A percentile compares a stretch with the other conserved stretches of the same genome.
Conservation (phyloP, 1,140 invertebrate species). For the Chlorops oryzae region DNA sequence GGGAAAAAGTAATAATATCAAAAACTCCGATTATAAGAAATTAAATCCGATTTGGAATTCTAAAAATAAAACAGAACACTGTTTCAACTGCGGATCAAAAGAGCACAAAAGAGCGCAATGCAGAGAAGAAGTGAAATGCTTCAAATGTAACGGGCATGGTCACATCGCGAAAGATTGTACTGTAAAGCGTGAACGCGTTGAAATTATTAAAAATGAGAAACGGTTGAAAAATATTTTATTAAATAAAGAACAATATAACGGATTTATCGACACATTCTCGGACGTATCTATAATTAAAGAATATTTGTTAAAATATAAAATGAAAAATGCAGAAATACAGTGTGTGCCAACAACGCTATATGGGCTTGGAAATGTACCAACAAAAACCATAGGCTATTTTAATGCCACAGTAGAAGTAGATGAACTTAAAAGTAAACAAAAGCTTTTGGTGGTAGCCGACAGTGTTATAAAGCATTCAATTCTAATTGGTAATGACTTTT, state of each 20-base stretch:
- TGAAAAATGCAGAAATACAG: slow-evolving; percentile 5
- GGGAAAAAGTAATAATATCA: too few species aligned
- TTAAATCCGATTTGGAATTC: too few species aligned
- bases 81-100: slow-evolving; percentile 13
- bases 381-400: neutral
- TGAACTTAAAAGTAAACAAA: slow-evolving; percentile 1
- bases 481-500: slow-evolving; percentile 8
- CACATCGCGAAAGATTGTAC: slow-evolving; percentile 15
- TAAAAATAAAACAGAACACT: too few species aligned
- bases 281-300: slow-evolving; percentile 10
- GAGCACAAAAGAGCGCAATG: slow-evolving; percentile 10
- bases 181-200: neutral
- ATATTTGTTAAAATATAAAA: neutral
- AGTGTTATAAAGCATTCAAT: slow-evolving; percentile 1
- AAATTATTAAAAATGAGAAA: neutral
- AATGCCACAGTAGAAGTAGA: slow-evolving; percentile 8
- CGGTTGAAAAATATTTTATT: slow-evolving; percentile 6
- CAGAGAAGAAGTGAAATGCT: slow-evolving; percentile 14
- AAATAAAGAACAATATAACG: neutral
- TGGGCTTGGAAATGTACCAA: slow-evolving; percentile 6
- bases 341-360: neutral
- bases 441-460: slow-evolving; percentile 9
- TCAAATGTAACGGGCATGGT: slow-evolving; percentile 11
- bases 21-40: too few species aligned
- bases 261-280: slow-evolving; percentile 9